Evolutionary conservation across 1,140 invertebrate species (phyloP), one percentile per base, ranked within the genome.

Genomic region (Diorhabda sublineata): DNA sequence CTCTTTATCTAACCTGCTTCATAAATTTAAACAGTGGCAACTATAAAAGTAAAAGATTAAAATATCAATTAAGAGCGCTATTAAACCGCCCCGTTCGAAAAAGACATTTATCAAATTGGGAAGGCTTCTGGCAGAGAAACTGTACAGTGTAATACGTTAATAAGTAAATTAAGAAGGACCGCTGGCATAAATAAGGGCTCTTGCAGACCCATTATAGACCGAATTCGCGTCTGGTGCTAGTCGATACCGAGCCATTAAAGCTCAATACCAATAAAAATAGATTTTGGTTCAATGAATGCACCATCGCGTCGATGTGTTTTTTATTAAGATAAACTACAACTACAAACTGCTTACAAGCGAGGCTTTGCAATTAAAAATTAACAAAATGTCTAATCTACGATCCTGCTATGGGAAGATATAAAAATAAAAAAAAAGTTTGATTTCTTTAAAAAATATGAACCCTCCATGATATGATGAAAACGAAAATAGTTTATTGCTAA

Each of bases 201-300:
- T 67, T 52, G 69, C 58, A 45, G 66, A 56, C 61, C 66, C 61
- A 68, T 71, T 68, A 71, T 68, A 66, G 63, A 42, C 64, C 58
- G 44, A 66, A 71, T 70, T 66, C 63, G 70, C 62, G 66, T 73
- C 71, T 71, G 71, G 66, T 61, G 47, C 11, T 61, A 43, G 65
- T 68, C 71, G 72, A 73, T 73, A 73, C 64, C 59, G 56, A 8
- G 61, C 69, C 68, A 73, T 73, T 73, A 73, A 73, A 71, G 69
- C 64, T 69, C 67, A 57, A 42, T 61, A 45, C 63, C 66, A 61
- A 69, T 70, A 68, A 73, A 73, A 73, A 73, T 70, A 66, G 66
- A 60, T 58, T 66, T 66, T 45, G 11, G 45, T 45, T 41, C 43
- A 45, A 41, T 9, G 26, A 42, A 43, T 61, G 9, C 59, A 61